phyloP scores from a whole-genome alignment of 2,888 invertebrate species.

The Epirrhoe tristata region DNA sequence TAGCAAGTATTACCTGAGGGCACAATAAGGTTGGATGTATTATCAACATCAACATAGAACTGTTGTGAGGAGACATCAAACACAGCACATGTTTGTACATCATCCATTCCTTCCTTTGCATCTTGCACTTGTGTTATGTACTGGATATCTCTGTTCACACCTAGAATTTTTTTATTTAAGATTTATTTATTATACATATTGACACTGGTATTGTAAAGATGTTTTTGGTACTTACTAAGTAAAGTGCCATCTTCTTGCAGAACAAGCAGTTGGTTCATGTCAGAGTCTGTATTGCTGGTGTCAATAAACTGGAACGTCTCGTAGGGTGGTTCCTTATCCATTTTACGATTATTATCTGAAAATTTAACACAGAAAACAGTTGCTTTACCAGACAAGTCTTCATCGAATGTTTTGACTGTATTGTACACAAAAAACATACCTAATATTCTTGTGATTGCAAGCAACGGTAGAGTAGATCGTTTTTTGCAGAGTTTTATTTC shows the following conservation, averaged over 20 bases:
- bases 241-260: slow-evolving; percentile 74
- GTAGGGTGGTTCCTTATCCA: slow-evolving; percentile 68
- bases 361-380: not conserved
- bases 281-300: slow-evolving; percentile 50
- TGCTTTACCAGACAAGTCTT: not conserved
- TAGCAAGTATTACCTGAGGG: slow-evolving; percentile 50
- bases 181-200: not conserved
- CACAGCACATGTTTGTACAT: slow-evolving; percentile 59
- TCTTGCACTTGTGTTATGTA: slow-evolving; percentile 67
- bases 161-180: slow-evolving; percentile 44
- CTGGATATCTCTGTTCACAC: slow-evolving; percentile 66
- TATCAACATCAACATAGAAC: slow-evolving; percentile 69
- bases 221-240: slow-evolving; percentile 56
- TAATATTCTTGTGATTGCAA: slow-evolving; percentile 6
- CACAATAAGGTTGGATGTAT: slow-evolving; percentile 63
- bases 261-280: slow-evolving; percentile 68
- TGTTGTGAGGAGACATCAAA: slow-evolving; percentile 70
- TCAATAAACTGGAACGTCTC: slow-evolving; percentile 71
- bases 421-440: not conserved
- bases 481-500: not conserved
- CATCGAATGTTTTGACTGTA: not conserved
- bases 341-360: slow-evolving; percentile 40
- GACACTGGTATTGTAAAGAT: not conserved
- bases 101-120: slow-evolving; percentile 58
- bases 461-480: not conserved